Base-by-base conservation (phyloP, 2,113 vertebrate species). In the Panurus biarmicus region DNA sequence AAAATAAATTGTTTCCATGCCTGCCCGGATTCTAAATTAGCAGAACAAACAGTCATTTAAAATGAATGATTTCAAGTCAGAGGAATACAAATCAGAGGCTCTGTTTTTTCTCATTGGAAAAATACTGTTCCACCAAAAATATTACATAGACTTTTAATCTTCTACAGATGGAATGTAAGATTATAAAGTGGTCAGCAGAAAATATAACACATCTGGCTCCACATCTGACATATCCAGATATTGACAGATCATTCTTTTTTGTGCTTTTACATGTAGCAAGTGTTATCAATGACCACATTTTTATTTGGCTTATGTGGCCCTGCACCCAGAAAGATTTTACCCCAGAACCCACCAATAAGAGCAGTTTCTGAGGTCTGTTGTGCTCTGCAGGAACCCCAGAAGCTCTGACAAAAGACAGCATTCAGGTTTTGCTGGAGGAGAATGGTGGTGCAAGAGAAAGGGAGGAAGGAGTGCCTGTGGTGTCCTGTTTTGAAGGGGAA, bases 1-100 rank as follows among this genome's bases (percentile, higher is more conserved):
- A 90, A 93, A 96, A 94, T 74, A 93, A 94, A 93, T 95, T 79
- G 83, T 92, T 96, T 94, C 92, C 88, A 48, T 94, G 94, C 72
- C 94, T 90, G 90, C 79, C 56, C 5, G 0, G 85, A 90, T 88
- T 95, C 82, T 90, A 92, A 95, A 95, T 94, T 93, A 95, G 85
- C 72, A 96, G 90, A 95, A 95, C 74, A 89, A 96, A 87, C 60
- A 84, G 69, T 92, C 79, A 93, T 93, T 96, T 93, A 84, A 96
- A 96, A 95, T 88, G 72, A 95, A 95, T 93, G 56, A 95, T 93
- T 96, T 94, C 72, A 74, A 90, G 90, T 80, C 88, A 90, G 74
- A 87, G 47, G 92, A 93, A 94, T 94, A 93, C 90, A 96, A 90
- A 96, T 86, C 83, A 79, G 79, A 73, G 51, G 13, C 24, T 56